Evolutionary conservation across 2,888 invertebrate species (phyloP), one percentile per base, ranked within the genome.

Genomic region (Octonoba sinensis): DNA sequence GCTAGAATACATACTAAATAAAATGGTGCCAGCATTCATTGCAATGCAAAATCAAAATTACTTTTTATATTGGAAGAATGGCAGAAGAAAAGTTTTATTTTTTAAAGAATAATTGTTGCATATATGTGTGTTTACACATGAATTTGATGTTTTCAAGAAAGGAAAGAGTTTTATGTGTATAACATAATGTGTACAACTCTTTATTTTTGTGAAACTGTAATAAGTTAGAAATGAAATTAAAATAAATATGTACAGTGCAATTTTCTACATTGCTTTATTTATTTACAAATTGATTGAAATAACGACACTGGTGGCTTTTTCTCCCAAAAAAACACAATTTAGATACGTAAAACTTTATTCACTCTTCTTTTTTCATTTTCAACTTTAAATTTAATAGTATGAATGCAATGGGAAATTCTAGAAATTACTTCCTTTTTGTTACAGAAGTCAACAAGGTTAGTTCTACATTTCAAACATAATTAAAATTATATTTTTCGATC

Each of bases 1-100:
- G 56, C 44, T 59, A 70, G n/a, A 22, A 59, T 22, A 46, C 16
- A 54, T 64, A 24, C 62, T 20, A 69, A 16, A 22, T 22, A 70
- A 57, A 60, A 69, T 74, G 79, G 79, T 81, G 79, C 73, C 67
- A 81, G 72, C 78, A 79, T 72, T 72, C 72, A 72, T 44, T 77
- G 64, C 70, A 46, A 64, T 70, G 56, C 54, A 59, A 72, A 79
- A 79, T 79, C 78, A 79, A 79, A 79, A 79, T 65, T 65, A 49
- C 70, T 20, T 75, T 73, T 74, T 77, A 71, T 77, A 71, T 77
- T 49, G 56, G 60, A 60, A 60, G 60, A 62, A 44, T 71, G 49
- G 24, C n/a, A 27, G 51, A 64, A 47, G 49, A 70, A 78, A 71
- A 79, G 24, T 59, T 77, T 36, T 78, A 72, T 66, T 76, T 69